phyloP scores from a whole-genome alignment of 2,797 vertebrate genomes.

The Odontamblyopus lacepedii region DNA sequence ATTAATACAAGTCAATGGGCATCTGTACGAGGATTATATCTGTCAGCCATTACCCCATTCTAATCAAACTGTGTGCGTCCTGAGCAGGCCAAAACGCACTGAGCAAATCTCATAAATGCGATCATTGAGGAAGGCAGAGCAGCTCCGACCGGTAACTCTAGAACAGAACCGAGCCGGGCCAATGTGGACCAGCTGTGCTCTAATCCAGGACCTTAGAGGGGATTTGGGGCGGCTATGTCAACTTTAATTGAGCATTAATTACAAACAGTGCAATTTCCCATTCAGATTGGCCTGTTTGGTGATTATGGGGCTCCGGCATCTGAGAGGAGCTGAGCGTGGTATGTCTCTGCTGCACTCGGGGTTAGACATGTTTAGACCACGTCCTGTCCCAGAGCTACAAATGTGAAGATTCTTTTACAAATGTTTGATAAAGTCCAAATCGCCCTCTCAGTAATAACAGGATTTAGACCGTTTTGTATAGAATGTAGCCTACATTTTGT shows the following conservation, averaged over 20 bases:
- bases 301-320: slow-evolving; percentile 52
- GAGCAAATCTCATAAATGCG: slow-evolving; percentile 71
- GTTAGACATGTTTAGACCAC: neutral
- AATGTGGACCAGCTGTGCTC: slow-evolving; percentile 76
- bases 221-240: slow-evolving; percentile 70
- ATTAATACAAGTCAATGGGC: slow-evolving; percentile 60
- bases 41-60: slow-evolving; percentile 55
- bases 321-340: slow-evolving; percentile 8
- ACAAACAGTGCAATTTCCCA: slow-evolving; percentile 69
- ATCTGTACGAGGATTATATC: slow-evolving; percentile 49
- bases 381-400: neutral
- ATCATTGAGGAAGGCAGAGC: slow-evolving; percentile 67
- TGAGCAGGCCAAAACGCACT: slow-evolving; percentile 33
- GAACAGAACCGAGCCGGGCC: slow-evolving; percentile 43
- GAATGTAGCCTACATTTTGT: too few relatives aligned
- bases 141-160: slow-evolving; percentile 71
- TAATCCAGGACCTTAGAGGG: slow-evolving; percentile 71
- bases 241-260: slow-evolving; percentile 78
- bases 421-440: too few relatives aligned
- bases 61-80: slow-evolving; percentile 58
- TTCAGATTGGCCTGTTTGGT: slow-evolving; percentile 28
- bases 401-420: neutral
- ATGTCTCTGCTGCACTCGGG: slow-evolving; percentile 26
- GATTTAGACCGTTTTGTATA: too few relatives aligned
- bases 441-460: too few relatives aligned